phyloP scores from a whole-genome alignment of 2,113 vertebrate genomes.

The Hippolais icterina region DNA sequence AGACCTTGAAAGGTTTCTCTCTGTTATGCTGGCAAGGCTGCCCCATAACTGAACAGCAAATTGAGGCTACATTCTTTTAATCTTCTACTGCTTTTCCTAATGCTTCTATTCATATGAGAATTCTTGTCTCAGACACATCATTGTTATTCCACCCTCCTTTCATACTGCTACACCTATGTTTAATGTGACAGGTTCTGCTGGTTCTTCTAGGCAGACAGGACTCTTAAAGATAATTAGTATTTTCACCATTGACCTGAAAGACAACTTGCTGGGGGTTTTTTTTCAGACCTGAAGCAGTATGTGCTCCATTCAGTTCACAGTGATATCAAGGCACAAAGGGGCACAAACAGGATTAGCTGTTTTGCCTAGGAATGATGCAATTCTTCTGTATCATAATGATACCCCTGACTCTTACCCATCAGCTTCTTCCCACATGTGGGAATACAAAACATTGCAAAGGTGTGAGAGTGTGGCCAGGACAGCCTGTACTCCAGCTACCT shows the following conservation, averaged over 20 bases:
- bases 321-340: background rate
- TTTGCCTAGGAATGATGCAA: background rate
- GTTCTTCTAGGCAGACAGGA: constrained; percentile 12
- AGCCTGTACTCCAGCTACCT: background rate
- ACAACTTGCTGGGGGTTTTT: background rate
- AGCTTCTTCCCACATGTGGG: background rate
- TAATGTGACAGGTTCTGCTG: constrained; percentile 23
- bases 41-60: background rate
- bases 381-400: background rate
- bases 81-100: background rate
- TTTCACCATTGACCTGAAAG: background rate
- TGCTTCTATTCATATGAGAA: background rate
- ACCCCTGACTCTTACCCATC: background rate
- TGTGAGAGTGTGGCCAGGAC: accelerated
- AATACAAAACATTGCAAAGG: background rate
- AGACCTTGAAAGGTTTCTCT: background rate
- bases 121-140: background rate
- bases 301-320: background rate
- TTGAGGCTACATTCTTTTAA: background rate
- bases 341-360: background rate
- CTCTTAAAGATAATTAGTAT: constrained; percentile 21
- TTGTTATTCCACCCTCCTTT: background rate
- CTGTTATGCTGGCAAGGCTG: background rate
- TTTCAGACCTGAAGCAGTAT: background rate
- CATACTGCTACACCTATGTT: background rate